phyloP scores from a whole-genome alignment of 2,113 vertebrate genomes.

The Chloroceryle aenea region DNA sequence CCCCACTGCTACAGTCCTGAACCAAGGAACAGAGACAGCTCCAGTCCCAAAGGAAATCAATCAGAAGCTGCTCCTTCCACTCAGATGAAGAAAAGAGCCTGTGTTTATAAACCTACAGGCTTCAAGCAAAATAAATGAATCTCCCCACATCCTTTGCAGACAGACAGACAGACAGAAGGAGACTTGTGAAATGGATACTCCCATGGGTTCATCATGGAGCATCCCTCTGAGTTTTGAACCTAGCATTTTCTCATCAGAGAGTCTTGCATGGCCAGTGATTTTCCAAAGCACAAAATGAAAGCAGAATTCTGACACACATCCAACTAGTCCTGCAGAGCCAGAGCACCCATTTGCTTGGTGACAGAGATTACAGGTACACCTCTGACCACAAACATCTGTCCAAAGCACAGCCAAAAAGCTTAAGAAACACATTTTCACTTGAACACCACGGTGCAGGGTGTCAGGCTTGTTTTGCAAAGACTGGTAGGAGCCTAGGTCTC shows the following conservation, averaged over 20 bases:
- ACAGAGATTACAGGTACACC: background rate
- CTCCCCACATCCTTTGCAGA: background rate
- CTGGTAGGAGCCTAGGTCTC: background rate
- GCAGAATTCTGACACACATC: background rate
- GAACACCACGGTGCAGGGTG: background rate
- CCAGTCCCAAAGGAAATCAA: conserved; percentile 64
- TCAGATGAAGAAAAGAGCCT: conserved; percentile 46
- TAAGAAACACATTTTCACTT: background rate
- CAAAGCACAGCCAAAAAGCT: background rate
- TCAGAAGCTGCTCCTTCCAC: conserved; percentile 55
- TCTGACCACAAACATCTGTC: fast-evolving
- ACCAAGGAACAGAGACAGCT: background rate
- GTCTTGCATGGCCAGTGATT: background rate
- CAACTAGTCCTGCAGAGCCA: background rate
- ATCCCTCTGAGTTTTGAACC: background rate
- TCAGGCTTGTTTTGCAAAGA: background rate
- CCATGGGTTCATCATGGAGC: background rate
- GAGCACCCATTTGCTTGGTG: background rate
- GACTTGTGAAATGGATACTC: background rate
- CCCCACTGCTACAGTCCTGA: background rate
- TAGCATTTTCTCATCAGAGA: background rate
- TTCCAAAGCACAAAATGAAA: background rate
- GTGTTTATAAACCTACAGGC: conserved; percentile 46
- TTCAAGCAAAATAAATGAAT: conserved; percentile 52
- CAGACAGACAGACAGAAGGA: background rate